Base-by-base conservation (phyloP, 1,140 invertebrate genomes). In the Cyrtorhinus lividipennis region DNA sequence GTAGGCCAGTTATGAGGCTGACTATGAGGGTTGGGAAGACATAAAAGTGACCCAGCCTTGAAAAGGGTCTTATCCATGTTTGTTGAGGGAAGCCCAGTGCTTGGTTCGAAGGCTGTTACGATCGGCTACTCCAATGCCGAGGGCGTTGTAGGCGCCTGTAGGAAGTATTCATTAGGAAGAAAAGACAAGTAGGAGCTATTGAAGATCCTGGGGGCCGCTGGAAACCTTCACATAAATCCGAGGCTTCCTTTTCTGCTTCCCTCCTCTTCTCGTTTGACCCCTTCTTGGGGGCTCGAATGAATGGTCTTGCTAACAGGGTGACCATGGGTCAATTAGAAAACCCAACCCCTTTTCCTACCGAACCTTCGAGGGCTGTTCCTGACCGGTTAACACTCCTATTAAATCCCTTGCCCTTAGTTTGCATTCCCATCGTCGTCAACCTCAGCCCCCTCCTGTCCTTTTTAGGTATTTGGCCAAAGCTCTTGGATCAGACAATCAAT, bases 281-380 rank as follows among this genome's bases (percentile, higher is more conserved):
- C n/a, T n/a, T n/a, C n/a, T n/a, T n/a, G n/a, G n/a, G n/a, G n/a
- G n/a, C 5, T 8, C 48, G 12, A 53, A 53, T 53, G 48, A 53
- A 53, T 53, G 48, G 48, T 5, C 48, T 10, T 53, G 48, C 48
- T 53, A 53, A 53, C 48, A 53, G 48, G 48, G 48, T 53, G 48
- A 53, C 48, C 48, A 53, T 53, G 48, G 48, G 48, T 53, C 48
- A 53, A 53, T 53, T 53, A 53, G 48, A 53, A 53, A 53, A 53
- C 48, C 48, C 48, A 20, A 53, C 48, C 48, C 48, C 48, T 53
- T 22, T 53, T 53, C 48, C 5, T 8, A 5, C 12, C 5, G 18
- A 53, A 53, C 10, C 48, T 22, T 53, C 5, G n/a, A 22, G 48
- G 48, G 48, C 48, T 53, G 48, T 5, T 53, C 20, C 48, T 53